phyloP scores from a whole-genome alignment of 2,888 invertebrate species.

The Drosophila flavopinicola region DNA sequence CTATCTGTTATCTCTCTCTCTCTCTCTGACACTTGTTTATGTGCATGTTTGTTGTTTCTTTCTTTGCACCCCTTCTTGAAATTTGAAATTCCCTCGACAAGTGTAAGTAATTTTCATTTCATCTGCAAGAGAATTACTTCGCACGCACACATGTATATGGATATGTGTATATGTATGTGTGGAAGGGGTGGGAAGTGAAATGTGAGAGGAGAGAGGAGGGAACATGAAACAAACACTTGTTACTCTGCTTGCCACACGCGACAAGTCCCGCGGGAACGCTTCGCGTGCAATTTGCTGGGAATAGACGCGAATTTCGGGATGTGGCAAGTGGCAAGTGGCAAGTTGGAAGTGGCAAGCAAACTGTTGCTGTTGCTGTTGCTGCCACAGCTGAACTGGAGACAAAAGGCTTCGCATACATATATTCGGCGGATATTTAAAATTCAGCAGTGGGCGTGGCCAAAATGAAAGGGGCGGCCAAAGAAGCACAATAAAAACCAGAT shows the following conservation, averaged over 20 bases:
- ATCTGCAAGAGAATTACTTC: constrained; percentile 57
- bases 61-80: constrained; percentile 9
- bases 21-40: constrained; percentile 7
- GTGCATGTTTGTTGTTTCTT: constrained; percentile 27
- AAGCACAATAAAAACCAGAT: constrained; percentile 53
- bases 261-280: constrained; percentile 61
- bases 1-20: neutral
- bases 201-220: no score
- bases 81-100: constrained; percentile 38
- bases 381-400: neutral
- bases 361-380: constrained; percentile 25
- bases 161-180: constrained; percentile 1
- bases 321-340: neutral
- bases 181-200: neutral
- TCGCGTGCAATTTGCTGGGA: constrained; percentile 59
- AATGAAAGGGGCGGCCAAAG: constrained; percentile 19
- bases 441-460: constrained; percentile 7
- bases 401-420: neutral
- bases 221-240: constrained; percentile 62
- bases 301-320: constrained; percentile 30
- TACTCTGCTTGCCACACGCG: constrained; percentile 49
- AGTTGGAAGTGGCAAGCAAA: constrained; percentile 4
- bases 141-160: constrained; percentile 3
- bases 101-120: constrained; percentile 62
- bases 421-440: constrained; percentile 20